Base-by-base conservation (phyloP, 2,113 vertebrate species). In the Alosa alosa region DNA sequence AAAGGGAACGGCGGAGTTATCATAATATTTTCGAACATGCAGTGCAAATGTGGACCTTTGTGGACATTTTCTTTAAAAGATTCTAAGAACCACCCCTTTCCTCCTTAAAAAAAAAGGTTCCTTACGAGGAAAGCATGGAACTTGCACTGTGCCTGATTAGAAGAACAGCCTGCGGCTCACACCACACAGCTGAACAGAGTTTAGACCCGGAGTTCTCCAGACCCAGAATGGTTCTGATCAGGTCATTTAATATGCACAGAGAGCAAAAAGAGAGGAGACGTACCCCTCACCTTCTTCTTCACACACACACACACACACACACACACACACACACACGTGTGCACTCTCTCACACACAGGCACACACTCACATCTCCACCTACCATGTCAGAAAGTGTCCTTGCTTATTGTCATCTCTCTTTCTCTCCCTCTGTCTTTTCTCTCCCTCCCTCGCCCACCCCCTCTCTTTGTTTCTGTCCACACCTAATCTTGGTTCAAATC, bases 1-100 rank as follows among this genome's bases (percentile, higher is more conserved):
- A 72, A 72, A 72, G 64, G 64, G 64, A 72, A 72, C 25, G 64
- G 64, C 64, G 64, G 64, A 72, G 64, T 72, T 72, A 72, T 72
- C 64, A 72, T 72, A 72, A 72, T 72, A 72, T 72, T 72, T 72
- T 72, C 31, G 64, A 72, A 72, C 64, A 72, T 72, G 64, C 64
- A 72, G 64, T 72, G 64, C 64, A 72, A 72, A 72, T 72, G 25
- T 72, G 64, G 64, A 52, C 25, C 49, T 55, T 44, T 39, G 83
- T 44, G 49, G 36, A 52, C 6, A 22, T 20, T 36, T 44, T n/a
- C 39, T 60, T 57, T 39, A 10, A 55, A 39, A 18, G 52, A 22
- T 36, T 22, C 31, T 0, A 41, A 39, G 47, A 20, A 4, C 18
- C 1, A 0, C 22, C 64, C 64, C 64, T 6, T 25, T 9, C 64